These are phyloP conservation scores for Hucho hucho DNA, from an alignment of 2,113 vertebrate species.

Conservation along the genomic window DNA sequence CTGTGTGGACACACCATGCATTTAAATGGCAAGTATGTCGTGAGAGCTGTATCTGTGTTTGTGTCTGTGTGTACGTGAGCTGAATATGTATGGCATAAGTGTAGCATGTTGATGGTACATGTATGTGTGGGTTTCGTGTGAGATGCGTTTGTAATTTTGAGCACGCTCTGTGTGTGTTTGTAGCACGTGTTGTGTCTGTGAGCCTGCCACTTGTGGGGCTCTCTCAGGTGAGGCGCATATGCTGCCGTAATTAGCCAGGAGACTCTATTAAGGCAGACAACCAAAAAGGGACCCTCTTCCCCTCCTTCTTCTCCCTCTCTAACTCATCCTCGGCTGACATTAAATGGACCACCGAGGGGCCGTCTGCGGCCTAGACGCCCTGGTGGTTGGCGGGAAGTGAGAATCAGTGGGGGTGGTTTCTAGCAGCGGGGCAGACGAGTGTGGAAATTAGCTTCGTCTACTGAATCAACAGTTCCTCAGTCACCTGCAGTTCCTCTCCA, in stretches of 20 bases:
- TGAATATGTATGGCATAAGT: too few species aligned
- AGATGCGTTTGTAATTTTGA: neutral
- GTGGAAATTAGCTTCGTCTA: constrained; percentile 12
- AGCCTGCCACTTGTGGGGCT: constrained; percentile 33
- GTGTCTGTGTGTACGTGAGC: too few species aligned
- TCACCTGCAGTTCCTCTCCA: neutral
- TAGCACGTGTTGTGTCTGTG: constrained; percentile 7
- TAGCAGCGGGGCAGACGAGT: neutral
- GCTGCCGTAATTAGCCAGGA: constrained; percentile 67
- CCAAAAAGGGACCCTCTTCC: constrained; percentile 23
- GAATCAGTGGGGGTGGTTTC: neutral
- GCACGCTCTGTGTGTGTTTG: neutral
- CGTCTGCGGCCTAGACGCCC: constrained; percentile 47
- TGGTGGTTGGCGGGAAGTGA: constrained; percentile 23
- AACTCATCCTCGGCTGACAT: constrained; percentile 46
- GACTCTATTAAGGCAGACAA: constrained; percentile 52
- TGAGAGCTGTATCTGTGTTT: too few species aligned
- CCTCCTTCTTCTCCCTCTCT: constrained; percentile 23
- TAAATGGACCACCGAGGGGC: constrained; percentile 45
- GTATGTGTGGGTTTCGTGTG: constrained; percentile 2
- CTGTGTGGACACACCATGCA: constrained; percentile 13
- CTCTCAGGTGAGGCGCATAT: constrained; percentile 58
- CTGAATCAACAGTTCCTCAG: constrained; percentile 3
- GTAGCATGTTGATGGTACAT: neutral
- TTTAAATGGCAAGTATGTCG: neutral